Base-by-base conservation (phyloP, 2,888 invertebrate species). In the Drosophila borealis region DNA sequence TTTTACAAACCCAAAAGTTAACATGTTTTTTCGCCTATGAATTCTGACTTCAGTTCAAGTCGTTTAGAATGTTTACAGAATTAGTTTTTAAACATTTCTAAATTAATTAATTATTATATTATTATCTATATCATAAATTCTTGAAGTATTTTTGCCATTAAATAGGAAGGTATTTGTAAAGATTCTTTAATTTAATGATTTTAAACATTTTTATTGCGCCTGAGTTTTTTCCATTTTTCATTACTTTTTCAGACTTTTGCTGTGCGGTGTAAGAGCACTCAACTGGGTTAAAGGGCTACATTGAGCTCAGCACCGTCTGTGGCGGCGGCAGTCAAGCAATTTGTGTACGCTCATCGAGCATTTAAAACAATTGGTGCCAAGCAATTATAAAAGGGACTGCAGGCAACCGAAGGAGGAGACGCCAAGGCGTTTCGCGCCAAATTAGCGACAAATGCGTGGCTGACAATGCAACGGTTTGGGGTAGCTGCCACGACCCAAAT, bases 311-410 rank as follows among this genome's bases (percentile, higher is more conserved):
- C 44, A 34, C 42, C 56, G 50, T 44, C 45, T 60, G 54, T 44
- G 60, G 54, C 50, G 74, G 61, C 62, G 65, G 62, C 73, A 65
- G 57, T 17, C 70, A 73, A 79, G 68, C 88, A 88, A 89, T 89
- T 85, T 89, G 82, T 63, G 88, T 67, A 56, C 78, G 66, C 74
- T 69, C 80, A 70, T 68, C 67, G 82, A 70, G 86, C 89, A 85
- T 85, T 89, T 89, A 89, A 89, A 88, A 85, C 85, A 85, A 89
- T 85, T 89, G 88, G 75, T 74, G 88, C 78, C 88, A 80, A 89
- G 74, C 86, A 89, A 89, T 88, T 89, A 89, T 70, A 71, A 72
- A 62, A 60, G 50, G 55, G 68, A 46, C 39, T 14, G 3, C 10
- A 9, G 17, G 39, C 41, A 44, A 44, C 39, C 8, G 36, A 34